Evolutionary conservation across 2,797 vertebrate genomes (phyloP).

Genomic region (Nothura maculosa): DNA sequence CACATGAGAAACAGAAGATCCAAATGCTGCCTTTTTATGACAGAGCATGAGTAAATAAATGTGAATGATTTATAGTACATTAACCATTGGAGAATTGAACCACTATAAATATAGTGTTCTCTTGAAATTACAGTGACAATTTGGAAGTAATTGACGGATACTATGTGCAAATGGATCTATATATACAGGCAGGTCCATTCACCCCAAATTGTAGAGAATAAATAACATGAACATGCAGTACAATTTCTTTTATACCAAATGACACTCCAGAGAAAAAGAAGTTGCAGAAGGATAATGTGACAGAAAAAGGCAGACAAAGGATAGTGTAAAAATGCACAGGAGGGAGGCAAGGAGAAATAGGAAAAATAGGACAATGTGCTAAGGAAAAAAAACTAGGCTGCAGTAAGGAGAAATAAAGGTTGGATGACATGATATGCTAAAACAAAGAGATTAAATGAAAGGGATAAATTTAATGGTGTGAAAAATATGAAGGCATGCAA

Average conservation of each 20-base stretch:
- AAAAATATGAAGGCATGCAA: not conserved
- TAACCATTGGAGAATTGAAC: constrained; percentile 32
- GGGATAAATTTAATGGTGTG: not conserved
- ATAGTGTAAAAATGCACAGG: not conserved
- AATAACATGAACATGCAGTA: constrained; percentile 41
- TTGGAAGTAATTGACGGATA: constrained; percentile 41
- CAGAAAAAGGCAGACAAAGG: constrained; percentile 62
- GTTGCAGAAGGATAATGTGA: constrained; percentile 22
- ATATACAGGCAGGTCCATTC: not conserved
- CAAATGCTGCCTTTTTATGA: constrained; percentile 5
- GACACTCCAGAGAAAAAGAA: constrained; percentile 38
- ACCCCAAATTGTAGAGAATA: constrained; percentile 37
- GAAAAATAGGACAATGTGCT: not conserved
- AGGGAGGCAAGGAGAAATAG: not conserved
- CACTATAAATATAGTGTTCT: constrained; percentile 41
- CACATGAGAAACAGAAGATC: not conserved
- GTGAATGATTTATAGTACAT: constrained; percentile 26
- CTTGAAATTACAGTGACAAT: constrained; percentile 48
- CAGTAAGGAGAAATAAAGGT: constrained; percentile 26
- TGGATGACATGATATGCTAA: not conserved
- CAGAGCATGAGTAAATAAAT: constrained; percentile 34
- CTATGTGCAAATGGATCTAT: constrained; percentile 5
- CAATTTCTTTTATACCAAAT: constrained; percentile 58
- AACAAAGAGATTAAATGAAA: constrained; percentile 20
- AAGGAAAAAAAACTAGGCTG: not conserved